Evolutionary conservation across 2,888 invertebrate species (phyloP), one percentile per base, ranked within the genome.

Genomic region (Drosophila niveifrons): DNA sequence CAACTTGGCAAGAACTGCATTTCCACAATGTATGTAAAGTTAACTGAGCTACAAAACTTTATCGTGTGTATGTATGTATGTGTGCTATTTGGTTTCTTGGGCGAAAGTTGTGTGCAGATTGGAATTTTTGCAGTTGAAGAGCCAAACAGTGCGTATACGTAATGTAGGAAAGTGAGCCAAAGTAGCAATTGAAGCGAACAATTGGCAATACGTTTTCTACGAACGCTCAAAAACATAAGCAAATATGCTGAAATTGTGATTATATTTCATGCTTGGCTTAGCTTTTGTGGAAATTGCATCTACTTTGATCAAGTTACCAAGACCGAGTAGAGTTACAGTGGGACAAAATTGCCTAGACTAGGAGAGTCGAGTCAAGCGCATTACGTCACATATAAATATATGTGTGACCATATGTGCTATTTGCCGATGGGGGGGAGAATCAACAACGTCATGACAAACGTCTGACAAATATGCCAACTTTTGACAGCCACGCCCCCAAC

Each of bases 371-470:
- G 23, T 23, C 13, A 13, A 46, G 53, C 18, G 63, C 47, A 65
- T 75, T 76, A 64, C 76, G 68, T 76, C 76, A 76, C 64, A 68
- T 66, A 52, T 9, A 46, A 23, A 64, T 53, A 10, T 66, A 34
- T 58, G 66, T 34, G 56, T 63, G 6, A 23, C n/a, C n/a, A 23
- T 23, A 23, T 23, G 23, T 23, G n/a, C n/a, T 23, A 23, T 23
- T 23, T 23, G 23, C 6, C 1, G 23, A 23, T 23, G 23, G 23
- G 23, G 23, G 23, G 58, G 15, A 44, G 65, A 77, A 68, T 75
- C 61, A 66, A 68, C 66, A 82, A 68, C 66, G 69, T 81, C 76
- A 76, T 70, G 75, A 78, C 78, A 82, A 82, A 81, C 72, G 79
- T 61, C 62, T 75, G 80, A 69, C 80, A 81, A 76, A 76, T 75